phyloP scores from a whole-genome alignment of 2,888 invertebrate genomes.

The Xylophagus ater region DNA sequence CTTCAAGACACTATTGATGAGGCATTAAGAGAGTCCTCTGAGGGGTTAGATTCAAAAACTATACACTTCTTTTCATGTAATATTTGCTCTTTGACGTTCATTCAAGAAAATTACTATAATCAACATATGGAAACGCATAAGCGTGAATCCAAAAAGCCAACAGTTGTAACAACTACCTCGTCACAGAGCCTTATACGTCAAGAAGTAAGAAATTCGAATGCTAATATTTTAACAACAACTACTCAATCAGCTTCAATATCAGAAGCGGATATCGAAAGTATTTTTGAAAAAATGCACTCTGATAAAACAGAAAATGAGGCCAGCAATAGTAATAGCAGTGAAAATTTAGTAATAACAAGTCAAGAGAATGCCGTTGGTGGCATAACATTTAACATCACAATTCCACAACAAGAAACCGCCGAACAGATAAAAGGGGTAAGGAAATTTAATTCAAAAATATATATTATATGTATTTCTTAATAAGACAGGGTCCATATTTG shows the following conservation, averaged over 20 bases:
- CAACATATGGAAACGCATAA: conserved; percentile 41
- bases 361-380: conserved; percentile 37
- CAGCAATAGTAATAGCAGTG: conserved; percentile 20
- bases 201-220: conserved; percentile 26
- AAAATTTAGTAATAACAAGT: conserved; percentile 38
- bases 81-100: conserved; percentile 39
- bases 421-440: conserved; percentile 21
- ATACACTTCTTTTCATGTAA: conserved; percentile 41
- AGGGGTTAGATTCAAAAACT: conserved; percentile 22
- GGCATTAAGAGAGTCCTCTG: conserved; percentile 36
- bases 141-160: conserved; percentile 26
- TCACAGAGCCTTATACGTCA: conserved; percentile 18
- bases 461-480: background rate
- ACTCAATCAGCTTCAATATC: conserved; percentile 20
- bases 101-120: conserved; percentile 39
- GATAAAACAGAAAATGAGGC: conserved; percentile 34
- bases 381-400: conserved; percentile 39
- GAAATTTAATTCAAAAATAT: no score
- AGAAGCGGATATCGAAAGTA: conserved; percentile 39
- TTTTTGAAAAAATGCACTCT: conserved; percentile 40
- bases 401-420: conserved; percentile 32
- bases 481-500: no score
- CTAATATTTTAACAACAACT: conserved; percentile 15
- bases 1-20: conserved; percentile 40
- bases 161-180: conserved; percentile 13